Conservation (phyloP, 92 coral and sea anemone species). For the Bergia puertoricense region DNA sequence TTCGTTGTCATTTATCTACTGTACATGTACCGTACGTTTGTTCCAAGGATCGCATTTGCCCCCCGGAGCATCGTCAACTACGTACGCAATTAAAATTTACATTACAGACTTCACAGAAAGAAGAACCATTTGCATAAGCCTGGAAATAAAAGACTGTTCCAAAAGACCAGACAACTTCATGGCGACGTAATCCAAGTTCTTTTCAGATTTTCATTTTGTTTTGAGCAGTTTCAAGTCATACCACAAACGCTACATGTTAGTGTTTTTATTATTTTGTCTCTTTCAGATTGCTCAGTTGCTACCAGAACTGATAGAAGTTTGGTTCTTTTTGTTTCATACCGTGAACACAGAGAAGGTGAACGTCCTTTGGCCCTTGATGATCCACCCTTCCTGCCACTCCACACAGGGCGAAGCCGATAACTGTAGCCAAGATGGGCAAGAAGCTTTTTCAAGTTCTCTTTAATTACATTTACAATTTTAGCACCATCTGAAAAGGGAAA, state of each 20-base stretch:
- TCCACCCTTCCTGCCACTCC: too few species aligned
- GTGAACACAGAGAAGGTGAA: background rate
- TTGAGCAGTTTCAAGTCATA: background rate
- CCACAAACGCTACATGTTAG: background rate
- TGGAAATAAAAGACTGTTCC: background rate
- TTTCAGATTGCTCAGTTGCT: background rate
- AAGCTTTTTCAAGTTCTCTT: too few species aligned
- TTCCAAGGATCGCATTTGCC: background rate
- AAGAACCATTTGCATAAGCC: background rate
- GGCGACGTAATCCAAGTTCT: background rate
- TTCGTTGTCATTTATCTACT: background rate
- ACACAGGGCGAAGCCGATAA: too few species aligned
- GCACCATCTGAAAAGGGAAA: too few species aligned
- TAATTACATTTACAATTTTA: too few species aligned
- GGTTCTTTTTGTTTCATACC: background rate
- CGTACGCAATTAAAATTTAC: background rate
- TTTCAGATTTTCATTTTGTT: background rate
- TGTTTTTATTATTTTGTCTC: background rate
- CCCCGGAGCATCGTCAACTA: background rate
- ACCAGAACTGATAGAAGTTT: too few species aligned
- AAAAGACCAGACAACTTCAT: too few species aligned
- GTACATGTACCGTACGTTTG: background rate
- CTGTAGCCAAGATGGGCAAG: too few species aligned
- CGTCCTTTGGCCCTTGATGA: too few species aligned
- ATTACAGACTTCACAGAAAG: background rate